Percentiles rank a stretch among this genome's conserved stretches.
phyloP scores from a whole-genome alignment of 2,888 invertebrate species.

The Bursaphelenchus okinawaensis region DNA sequence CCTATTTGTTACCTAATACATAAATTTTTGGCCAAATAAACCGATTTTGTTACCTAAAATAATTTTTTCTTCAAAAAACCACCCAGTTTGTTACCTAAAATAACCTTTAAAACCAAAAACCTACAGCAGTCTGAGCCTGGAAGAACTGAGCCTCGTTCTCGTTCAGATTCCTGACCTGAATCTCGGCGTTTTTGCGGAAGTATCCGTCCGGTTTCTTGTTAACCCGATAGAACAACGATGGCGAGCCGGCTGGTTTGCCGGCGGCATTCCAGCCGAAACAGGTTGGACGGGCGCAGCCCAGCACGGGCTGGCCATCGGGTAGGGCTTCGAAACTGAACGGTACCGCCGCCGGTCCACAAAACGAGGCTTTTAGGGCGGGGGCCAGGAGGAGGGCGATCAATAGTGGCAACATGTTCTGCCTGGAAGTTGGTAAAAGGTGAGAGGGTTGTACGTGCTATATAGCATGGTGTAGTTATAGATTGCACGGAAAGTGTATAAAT shows the following conservation, averaged over 20 bases:
- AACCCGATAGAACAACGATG: slow-evolving; percentile 45
- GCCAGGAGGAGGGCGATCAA: neutral
- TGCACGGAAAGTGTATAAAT: too few relatives aligned
- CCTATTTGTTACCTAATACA: too few relatives aligned
- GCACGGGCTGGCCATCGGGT: slow-evolving; percentile 10
- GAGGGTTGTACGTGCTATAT: too few relatives aligned
- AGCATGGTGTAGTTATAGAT: too few relatives aligned
- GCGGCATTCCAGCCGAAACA: slow-evolving; percentile 49
- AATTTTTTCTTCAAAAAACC: too few relatives aligned
- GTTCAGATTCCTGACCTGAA: slow-evolving; percentile 20
- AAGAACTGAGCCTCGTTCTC: slow-evolving; percentile 22
- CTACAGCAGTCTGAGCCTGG: slow-evolving; percentile 34
- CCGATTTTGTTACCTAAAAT: too few relatives aligned
- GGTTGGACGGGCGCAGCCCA: slow-evolving; percentile 48
- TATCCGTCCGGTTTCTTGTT: slow-evolving; percentile 38
- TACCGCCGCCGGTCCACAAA: slow-evolving; percentile 33
- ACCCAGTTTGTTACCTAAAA: neutral
- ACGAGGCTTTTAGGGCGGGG: slow-evolving; percentile 25
- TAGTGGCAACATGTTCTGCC: neutral
- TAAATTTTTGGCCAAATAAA: too few relatives aligned
- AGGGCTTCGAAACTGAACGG: slow-evolving; percentile 36
- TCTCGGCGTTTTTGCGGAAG: slow-evolving; percentile 28
- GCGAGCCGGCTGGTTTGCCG: slow-evolving; percentile 35
- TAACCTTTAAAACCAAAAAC: too few relatives aligned
- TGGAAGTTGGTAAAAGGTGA: too few relatives aligned